Evolutionary conservation across 2,797 vertebrate species (phyloP).

Genomic region (Rhinatrema bivittatum): DNA sequence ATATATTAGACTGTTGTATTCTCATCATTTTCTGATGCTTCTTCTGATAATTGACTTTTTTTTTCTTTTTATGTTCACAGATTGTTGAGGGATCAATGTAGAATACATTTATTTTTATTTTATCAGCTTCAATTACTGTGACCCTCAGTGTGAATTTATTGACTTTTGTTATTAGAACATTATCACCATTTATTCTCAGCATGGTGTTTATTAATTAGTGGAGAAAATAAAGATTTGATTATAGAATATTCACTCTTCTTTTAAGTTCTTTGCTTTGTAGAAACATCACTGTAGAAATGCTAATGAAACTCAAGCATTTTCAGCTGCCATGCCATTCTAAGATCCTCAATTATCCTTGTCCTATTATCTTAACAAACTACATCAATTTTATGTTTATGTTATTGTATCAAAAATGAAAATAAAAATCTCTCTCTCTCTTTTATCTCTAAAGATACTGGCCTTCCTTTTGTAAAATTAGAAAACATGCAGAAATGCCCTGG

Average conservation of each 20-base stretch:
- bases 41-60: constrained; percentile 58
- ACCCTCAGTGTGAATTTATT: constrained; percentile 60
- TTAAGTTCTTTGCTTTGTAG: constrained; percentile 34
- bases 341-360: no score
- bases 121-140: constrained; percentile 50
- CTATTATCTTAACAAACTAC: constrained; percentile 19
- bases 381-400: constrained; percentile 4
- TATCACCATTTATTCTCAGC: constrained; percentile 56
- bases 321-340: constrained; percentile 4
- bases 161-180: constrained; percentile 61
- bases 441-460: no score
- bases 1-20: constrained; percentile 60
- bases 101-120: constrained; percentile 47
- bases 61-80: constrained; percentile 54
- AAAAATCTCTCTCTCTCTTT: no score
- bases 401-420: not conserved
- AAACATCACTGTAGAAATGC: constrained; percentile 15
- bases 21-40: constrained; percentile 56
- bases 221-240: constrained; percentile 49
- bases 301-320: constrained; percentile 26
- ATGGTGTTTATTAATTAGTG: constrained; percentile 57
- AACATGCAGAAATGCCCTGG: no score
- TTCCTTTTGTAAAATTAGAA: no score
- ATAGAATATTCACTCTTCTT: constrained; percentile 45
- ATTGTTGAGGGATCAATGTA: constrained; percentile 54